Conservation (phyloP, 2,888 invertebrate genomes). For the Lasioglossum marginatum region DNA sequence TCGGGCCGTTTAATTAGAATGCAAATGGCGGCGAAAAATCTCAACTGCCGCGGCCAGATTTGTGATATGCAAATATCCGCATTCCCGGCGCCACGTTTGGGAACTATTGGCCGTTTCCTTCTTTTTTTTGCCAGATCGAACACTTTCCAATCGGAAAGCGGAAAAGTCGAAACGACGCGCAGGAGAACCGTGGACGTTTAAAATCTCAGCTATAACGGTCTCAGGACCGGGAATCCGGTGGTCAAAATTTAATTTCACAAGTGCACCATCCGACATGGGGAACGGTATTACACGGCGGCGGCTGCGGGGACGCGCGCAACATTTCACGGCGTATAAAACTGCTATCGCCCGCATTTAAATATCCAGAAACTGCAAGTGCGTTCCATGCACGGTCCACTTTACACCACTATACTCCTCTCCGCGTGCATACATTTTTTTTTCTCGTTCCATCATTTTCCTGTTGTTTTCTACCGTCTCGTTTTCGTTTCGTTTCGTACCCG, state of each 20-base stretch:
- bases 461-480: background rate
- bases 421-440: background rate
- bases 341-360: slow-evolving; percentile 63
- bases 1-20: slow-evolving; percentile 43
- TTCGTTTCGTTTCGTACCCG: background rate
- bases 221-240: slow-evolving; percentile 10
- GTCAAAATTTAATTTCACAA: slow-evolving; percentile 59
- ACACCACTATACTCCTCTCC: background rate
- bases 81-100: background rate
- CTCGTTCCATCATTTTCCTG: background rate
- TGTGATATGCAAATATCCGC: slow-evolving; percentile 50
- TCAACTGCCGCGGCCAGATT: slow-evolving; percentile 3
- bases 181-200: background rate
- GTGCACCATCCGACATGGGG: slow-evolving; percentile 26
- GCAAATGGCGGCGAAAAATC: slow-evolving; percentile 52
- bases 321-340: slow-evolving; percentile 54
- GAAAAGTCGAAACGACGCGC: background rate
- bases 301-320: background rate
- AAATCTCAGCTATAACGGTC: background rate
- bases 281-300: slow-evolving; percentile 35
- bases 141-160: slow-evolving; percentile 24
- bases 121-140: background rate
- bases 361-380: slow-evolving; percentile 32
- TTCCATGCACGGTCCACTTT: background rate
- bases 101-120: background rate